phyloP scores from a whole-genome alignment of 2,888 invertebrate species.

The Xylota segnis region DNA sequence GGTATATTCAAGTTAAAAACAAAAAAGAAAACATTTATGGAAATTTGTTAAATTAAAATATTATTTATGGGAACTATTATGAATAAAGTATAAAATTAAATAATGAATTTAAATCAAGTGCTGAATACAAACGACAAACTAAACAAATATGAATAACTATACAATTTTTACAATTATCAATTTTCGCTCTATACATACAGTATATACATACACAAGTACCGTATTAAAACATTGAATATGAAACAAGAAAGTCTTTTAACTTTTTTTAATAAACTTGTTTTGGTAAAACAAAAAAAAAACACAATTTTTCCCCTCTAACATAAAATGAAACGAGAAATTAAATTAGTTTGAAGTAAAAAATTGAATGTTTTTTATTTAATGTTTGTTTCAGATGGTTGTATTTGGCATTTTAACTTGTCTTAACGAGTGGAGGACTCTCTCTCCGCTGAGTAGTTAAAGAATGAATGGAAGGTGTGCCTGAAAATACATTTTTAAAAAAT shows the following conservation, averaged over 20 bases:
- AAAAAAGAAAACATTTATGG: slow-evolving; percentile 1
- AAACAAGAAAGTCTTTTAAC: slow-evolving; percentile 28
- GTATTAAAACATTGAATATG: slow-evolving; percentile 13
- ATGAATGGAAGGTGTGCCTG: too few relatives aligned
- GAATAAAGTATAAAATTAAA: slow-evolving; percentile 78
- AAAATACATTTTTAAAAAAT: too few relatives aligned
- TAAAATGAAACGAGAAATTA: slow-evolving; percentile 49
- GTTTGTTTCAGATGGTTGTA: too few relatives aligned
- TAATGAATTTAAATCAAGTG: slow-evolving; percentile 81
- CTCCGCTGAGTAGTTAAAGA: too few relatives aligned
- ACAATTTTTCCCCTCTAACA: slow-evolving; percentile 43
- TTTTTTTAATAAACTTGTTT: slow-evolving; percentile 54
- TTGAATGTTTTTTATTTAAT: slow-evolving; percentile 6
- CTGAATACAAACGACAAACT: slow-evolving; percentile 78
- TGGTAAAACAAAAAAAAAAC: slow-evolving; percentile 17
- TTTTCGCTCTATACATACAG: slow-evolving; percentile 60
- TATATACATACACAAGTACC: slow-evolving; percentile 45
- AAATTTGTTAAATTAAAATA: slow-evolving; percentile 25
- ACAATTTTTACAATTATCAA: slow-evolving; percentile 66
- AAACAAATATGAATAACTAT: slow-evolving; percentile 54
- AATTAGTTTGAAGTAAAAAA: slow-evolving; percentile 53
- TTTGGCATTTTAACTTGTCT: too few relatives aligned
- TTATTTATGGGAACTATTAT: slow-evolving; percentile 23
- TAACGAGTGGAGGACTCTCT: too few relatives aligned
- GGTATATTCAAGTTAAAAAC: slow-evolving; percentile 3